phyloP scores from a whole-genome alignment of 2,888 invertebrate genomes.

The Melipona beecheii region DNA sequence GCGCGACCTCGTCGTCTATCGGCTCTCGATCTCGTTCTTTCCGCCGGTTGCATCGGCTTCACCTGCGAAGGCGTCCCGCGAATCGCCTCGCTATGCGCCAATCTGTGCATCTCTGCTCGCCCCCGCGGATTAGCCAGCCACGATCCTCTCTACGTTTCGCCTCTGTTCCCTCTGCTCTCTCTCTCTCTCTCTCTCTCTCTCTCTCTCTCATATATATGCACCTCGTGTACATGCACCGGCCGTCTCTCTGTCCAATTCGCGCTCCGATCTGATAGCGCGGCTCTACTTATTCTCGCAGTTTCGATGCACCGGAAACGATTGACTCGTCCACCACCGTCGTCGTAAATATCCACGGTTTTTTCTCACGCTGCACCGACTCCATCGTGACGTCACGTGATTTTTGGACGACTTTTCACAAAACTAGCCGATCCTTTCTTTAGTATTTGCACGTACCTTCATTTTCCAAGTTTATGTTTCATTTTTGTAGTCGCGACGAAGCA shows the following conservation, averaged over 20 bases:
- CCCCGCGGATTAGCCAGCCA: slow-evolving; percentile 66
- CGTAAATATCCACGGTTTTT: slow-evolving; percentile 1
- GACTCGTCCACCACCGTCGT: slow-evolving; percentile 34
- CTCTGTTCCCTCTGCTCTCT: slow-evolving; percentile 33
- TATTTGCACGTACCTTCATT: not conserved
- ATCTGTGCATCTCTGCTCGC: slow-evolving; percentile 65
- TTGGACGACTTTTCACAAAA: no score
- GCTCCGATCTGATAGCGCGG: slow-evolving; percentile 46
- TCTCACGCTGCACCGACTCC: no score
- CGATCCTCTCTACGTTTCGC: slow-evolving; percentile 38
- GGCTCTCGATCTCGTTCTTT: slow-evolving; percentile 57
- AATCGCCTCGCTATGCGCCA: slow-evolving; percentile 56
- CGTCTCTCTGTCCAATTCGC: slow-evolving; percentile 24
- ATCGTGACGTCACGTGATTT: no score
- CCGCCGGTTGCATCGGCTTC: slow-evolving; percentile 51
- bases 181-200: no score
- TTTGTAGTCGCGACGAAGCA: not conserved
- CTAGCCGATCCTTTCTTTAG: no score
- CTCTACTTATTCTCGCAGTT: slow-evolving; percentile 45
- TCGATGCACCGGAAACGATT: slow-evolving; percentile 41
- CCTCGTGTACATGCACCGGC: slow-evolving; percentile 31
- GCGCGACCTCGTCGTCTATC: slow-evolving; percentile 57
- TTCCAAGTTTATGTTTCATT: not conserved
- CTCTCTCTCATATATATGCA: not conserved
- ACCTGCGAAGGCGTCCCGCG: slow-evolving; percentile 64